phyloP scores from a whole-genome alignment of 2,113 vertebrate genomes.

The Xenus cinereus region DNA sequence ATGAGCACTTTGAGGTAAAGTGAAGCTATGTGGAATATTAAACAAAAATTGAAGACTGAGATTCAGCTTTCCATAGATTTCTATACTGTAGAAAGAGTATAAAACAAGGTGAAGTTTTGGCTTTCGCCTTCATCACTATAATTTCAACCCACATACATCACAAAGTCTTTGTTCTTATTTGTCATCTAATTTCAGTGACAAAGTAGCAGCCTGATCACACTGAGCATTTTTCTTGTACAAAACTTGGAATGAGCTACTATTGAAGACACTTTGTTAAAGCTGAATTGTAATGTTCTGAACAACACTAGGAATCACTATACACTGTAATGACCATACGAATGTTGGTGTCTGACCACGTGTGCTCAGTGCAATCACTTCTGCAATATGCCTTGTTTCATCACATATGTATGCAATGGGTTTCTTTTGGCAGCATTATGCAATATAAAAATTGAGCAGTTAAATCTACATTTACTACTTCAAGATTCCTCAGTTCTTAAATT shows the following conservation, averaged over 20 bases:
- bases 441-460: background rate
- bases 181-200: background rate
- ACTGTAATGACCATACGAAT: background rate
- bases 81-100: background rate
- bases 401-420: background rate
- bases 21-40: background rate
- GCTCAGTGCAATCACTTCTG: background rate
- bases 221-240: background rate
- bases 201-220: background rate
- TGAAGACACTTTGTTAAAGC: background rate
- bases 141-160: background rate
- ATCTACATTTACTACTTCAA: background rate
- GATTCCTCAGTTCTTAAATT: background rate
- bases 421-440: background rate
- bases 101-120: background rate
- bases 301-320: background rate
- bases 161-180: background rate
- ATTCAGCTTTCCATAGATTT: too few species aligned
- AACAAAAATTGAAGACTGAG: background rate
- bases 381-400: background rate
- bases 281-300: background rate
- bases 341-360: background rate
- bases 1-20: background rate
- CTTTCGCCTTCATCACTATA: background rate
- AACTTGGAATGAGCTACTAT: background rate